Percentiles rank a stretch among this genome's conserved stretches.
Evolutionary conservation across 1,140 invertebrate genomes (phyloP).

Genomic region (Drosophila ohnishii): DNA sequence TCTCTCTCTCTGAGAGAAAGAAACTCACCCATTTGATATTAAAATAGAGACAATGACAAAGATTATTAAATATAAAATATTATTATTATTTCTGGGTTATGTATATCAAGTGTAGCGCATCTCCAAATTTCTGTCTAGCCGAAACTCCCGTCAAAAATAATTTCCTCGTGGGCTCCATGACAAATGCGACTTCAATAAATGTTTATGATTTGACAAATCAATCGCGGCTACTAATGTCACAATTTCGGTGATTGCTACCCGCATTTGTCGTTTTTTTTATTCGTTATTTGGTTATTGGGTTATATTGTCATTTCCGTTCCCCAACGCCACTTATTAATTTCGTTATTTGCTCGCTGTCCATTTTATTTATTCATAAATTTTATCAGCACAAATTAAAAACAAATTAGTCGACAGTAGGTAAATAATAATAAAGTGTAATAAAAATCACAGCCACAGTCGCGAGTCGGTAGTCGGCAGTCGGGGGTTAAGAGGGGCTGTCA

Average conservation of each 20-base stretch:
- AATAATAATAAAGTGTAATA: conserved; percentile 81
- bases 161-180: conserved; percentile 5
- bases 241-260: conserved; percentile 37
- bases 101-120: background rate
- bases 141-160: background rate
- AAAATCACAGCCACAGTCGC: conserved; percentile 56
- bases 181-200: conserved; percentile 63
- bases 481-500: background rate
- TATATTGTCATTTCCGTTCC: background rate
- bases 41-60: background rate
- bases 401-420: conserved; percentile 80
- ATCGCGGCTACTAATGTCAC: conserved; percentile 73
- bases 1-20: too few species aligned
- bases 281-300: conserved; percentile 8
- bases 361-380: conserved; percentile 77
- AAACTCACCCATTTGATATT: background rate
- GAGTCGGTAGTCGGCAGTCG: background rate
- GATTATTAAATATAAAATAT: background rate
- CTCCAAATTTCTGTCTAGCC: background rate
- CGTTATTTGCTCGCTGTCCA: conserved; percentile 66
- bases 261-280: conserved; percentile 1
- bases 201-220: conserved; percentile 78
- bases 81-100: too few species aligned
- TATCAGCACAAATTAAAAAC: conserved; percentile 81
- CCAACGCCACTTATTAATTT: conserved; percentile 69